These are phyloP conservation scores for Odocoileus virginianus DNA, from an alignment of 2,113 vertebrate genomes.

Conservation along the genomic window DNA sequence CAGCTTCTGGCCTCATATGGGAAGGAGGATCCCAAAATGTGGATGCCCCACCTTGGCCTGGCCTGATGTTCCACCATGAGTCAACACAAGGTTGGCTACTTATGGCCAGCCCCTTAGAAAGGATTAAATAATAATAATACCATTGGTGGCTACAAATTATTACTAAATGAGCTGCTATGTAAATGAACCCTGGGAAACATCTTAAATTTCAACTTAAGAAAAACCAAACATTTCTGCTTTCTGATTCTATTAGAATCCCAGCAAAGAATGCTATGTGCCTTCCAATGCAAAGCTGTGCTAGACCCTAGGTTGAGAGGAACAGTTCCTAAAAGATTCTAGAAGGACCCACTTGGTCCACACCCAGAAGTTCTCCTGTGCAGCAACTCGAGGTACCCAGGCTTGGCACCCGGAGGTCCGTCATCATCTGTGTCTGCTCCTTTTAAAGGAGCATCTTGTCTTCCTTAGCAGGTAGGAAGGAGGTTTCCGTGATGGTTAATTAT, in stretches of 20 bases:
- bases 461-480: background rate
- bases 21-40: background rate
- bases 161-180: background rate
- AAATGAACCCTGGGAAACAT: background rate
- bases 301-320: background rate
- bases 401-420: background rate
- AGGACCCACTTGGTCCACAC: background rate
- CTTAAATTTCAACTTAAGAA: background rate
- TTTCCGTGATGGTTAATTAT: background rate
- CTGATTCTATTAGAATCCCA: background rate
- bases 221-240: background rate
- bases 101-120: background rate
- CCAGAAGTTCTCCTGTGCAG: background rate
- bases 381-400: background rate
- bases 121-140: background rate
- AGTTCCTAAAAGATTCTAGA: background rate
- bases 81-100: background rate
- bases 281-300: background rate
- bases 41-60: background rate
- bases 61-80: background rate
- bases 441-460: background rate
- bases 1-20: background rate
- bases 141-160: background rate
- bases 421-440: background rate
- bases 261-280: background rate